Evolutionary conservation across 2,888 invertebrate genomes (phyloP), one percentile per base, ranked within the genome.

Genomic region (Andrena praecox): DNA sequence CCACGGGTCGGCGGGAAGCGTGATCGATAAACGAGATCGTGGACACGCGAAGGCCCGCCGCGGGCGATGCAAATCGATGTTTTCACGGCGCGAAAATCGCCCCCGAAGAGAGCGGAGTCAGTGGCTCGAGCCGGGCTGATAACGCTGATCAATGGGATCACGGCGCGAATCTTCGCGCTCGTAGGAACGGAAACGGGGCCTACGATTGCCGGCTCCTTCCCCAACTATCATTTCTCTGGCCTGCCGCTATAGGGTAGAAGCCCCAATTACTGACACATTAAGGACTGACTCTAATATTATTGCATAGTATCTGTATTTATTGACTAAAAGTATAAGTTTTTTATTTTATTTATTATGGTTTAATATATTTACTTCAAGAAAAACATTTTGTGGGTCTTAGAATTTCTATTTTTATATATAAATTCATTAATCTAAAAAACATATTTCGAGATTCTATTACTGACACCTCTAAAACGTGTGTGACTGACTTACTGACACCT

Each of bases 81-180:
- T 77, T 62, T 60, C 60, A 59, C 42, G 69, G 70, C 54, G 80
- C 31, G 59, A 69, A 68, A 78, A 75, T 31, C 50, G 60, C 24
- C 16, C 20, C 42, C 42, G 52, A 59, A 71, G 50, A 24, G n/a
- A 24, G n/a, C 76, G 24, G 31, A 71, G 69, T 69, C 70, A 60
- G 35, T 52, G 24, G 60, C 31, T 62, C 7, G 50, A 50, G 0
- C 42, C 52, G 48, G 12, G 6, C 62, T 35, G 75, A 81, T 81
- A 76, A 81, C 64, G n/a, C 67, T 69, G 82, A 82, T 81, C 82
- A 76, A 82, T 75, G 81, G 54, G 81, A 67, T 82, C 63, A 66
- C 29, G 20, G 33, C 0, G 42, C 7, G 64, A 64, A 69, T 64
- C 56, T 62, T 67, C 42, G 54, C 27, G 54, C 33, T 59, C 24